Base-by-base conservation (phyloP, 2,888 invertebrate species). In the Girardia tigrina region DNA sequence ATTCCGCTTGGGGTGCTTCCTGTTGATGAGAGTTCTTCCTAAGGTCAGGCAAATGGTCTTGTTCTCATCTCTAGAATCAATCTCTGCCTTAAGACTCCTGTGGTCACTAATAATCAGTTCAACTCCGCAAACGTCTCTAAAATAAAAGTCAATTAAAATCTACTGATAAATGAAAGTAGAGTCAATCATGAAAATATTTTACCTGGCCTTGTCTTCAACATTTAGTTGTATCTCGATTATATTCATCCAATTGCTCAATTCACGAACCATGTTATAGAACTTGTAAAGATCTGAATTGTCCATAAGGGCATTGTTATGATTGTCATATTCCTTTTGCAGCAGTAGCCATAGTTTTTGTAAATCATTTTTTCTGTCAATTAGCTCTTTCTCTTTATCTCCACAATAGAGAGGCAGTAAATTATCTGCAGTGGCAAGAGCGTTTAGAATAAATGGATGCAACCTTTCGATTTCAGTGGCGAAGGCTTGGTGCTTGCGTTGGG, bases 31-130 rank as follows among this genome's bases (percentile, higher is more conserved):
- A 85, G 95, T 94, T 84, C 93, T 92, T 77, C 98, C 98, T 71
- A 99, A 88, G 42, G 91, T 90, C 81, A 97, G 90, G 86, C 97
- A 98, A 42, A 91, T 90, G 14, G 91, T 89, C 85, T 99, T 92
- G 86, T 94, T 98, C 84, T 98, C 98, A 83, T 97, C 95, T 80
- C 98, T 88, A 0, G 97, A 92, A 84, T 99, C 98, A 80, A 99
- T 94, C 87, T 99, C 98, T 1, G 97, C 95, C 86, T 95, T 97
- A 79, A 98, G 87, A 79, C 93, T 94, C 85, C 97, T 97, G 86
- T 98, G 98, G 86, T 98, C 97, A 87, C 97, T 98, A 97, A 99
- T 98, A 75, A 98, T 87, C 29, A 98, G 87, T 83, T 98, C 98
- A 2, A 99, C 98, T 73, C 98, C 98, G 80, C 93, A 92, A 0